phyloP scores from a whole-genome alignment of 1,140 invertebrate genomes.

The Lepidostoma basale region DNA sequence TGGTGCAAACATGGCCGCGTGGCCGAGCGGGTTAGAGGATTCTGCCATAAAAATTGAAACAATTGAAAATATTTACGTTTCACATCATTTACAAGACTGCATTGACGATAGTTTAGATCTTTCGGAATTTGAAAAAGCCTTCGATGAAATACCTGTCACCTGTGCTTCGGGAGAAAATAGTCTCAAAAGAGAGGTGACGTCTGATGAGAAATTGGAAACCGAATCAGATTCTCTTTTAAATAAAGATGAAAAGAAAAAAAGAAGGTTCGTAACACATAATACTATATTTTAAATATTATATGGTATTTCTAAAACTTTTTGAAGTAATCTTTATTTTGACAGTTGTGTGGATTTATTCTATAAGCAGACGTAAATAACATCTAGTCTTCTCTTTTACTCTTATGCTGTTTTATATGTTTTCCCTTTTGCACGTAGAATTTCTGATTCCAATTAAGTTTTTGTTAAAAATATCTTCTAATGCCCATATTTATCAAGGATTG shows the following conservation, averaged over 20 bases:
- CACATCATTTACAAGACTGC: constrained; percentile 63
- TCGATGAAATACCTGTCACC: constrained; percentile 55
- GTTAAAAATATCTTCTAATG: constrained; percentile 46
- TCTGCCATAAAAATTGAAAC: constrained; percentile 32
- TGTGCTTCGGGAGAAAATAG: constrained; percentile 53
- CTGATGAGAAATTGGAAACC: constrained; percentile 48
- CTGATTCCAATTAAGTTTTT: constrained; percentile 39
- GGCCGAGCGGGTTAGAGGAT: constrained; percentile 18
- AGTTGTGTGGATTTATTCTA: constrained; percentile 21
- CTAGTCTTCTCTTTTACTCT: constrained; percentile 35
- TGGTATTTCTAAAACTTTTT: no score
- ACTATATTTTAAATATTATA: background rate
- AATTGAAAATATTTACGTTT: constrained; percentile 57
- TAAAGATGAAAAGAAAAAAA: constrained; percentile 26
- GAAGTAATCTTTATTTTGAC: no score
- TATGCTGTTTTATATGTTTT: constrained; percentile 6
- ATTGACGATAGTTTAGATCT: constrained; percentile 64
- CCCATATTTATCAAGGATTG: constrained; percentile 41
- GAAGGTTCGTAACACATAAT: constrained; percentile 3
- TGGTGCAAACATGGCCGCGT: constrained; percentile 37
- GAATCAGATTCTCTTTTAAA: constrained; percentile 28
- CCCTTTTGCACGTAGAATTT: constrained; percentile 33
- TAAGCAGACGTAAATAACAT: constrained; percentile 29
- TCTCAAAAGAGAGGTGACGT: constrained; percentile 50
- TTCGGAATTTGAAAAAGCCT: constrained; percentile 60